These are phyloP conservation scores for Pseudomyrmex pallidus DNA, from an alignment of 1,140 invertebrate genomes.

Conservation along the genomic window DNA sequence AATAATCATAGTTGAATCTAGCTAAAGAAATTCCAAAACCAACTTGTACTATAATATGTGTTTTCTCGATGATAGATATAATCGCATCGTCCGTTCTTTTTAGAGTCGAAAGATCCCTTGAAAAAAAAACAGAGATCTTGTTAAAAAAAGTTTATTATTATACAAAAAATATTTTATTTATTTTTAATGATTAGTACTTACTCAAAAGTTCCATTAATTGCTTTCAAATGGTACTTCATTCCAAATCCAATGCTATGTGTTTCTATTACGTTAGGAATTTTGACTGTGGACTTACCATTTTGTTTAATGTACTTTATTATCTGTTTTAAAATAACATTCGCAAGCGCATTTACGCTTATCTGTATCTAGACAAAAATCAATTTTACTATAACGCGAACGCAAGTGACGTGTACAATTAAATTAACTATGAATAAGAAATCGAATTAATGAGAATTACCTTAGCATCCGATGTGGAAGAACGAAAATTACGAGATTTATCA, in stretches of 20 bases:
- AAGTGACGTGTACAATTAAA: not conserved
- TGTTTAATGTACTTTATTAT: slow-evolving; percentile 43
- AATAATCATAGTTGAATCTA: slow-evolving; percentile 58
- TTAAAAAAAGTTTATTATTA: not conserved
- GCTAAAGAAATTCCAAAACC: slow-evolving; percentile 60
- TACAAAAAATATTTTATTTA: not conserved
- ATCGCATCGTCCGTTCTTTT: slow-evolving; percentile 59
- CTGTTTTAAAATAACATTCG: slow-evolving; percentile 52
- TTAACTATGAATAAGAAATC: not conserved
- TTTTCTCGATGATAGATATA: slow-evolving; percentile 45
- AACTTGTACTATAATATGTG: slow-evolving; percentile 44
- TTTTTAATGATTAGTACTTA: slow-evolving; percentile 22
- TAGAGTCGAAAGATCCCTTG: slow-evolving; percentile 68
- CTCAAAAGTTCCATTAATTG: slow-evolving; percentile 61
- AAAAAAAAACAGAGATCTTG: slow-evolving; percentile 37
- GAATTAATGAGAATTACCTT: not conserved
- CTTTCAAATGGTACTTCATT: slow-evolving; percentile 58
- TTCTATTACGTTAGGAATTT: slow-evolving; percentile 61
- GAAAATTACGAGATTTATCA: not conserved
- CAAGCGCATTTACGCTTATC: slow-evolving; percentile 51
- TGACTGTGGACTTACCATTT: slow-evolving; percentile 46
- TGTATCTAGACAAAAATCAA: slow-evolving; percentile 9
- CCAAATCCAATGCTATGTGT: slow-evolving; percentile 32
- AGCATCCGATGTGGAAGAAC: not conserved
- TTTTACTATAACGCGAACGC: not conserved